Conservation (phyloP, 2,113 vertebrate genomes). For the Anarrhichthys ocellatus region DNA sequence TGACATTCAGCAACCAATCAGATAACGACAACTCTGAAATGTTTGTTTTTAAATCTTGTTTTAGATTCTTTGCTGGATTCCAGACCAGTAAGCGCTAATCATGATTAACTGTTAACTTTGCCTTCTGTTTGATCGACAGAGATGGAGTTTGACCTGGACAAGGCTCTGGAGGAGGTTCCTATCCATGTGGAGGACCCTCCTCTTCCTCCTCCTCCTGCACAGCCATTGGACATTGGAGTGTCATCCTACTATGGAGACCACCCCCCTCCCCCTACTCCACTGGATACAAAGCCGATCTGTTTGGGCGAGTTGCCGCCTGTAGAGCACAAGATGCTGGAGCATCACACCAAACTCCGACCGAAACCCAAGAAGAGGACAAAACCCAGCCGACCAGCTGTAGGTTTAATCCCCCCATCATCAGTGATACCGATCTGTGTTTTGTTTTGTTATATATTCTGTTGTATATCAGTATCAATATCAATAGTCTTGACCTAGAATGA, state of each 20-base stretch:
- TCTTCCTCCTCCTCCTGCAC: conserved; percentile 28
- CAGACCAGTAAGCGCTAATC: background rate
- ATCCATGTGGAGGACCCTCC: conserved; percentile 92
- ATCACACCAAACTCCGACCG: conserved; percentile 92
- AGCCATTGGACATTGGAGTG: conserved; percentile 18
- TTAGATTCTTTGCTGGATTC: background rate
- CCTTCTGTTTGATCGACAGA: conserved; percentile 77
- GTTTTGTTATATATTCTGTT: no score
- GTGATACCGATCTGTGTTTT: background rate
- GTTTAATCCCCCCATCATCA: conserved; percentile 27
- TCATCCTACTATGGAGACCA: conserved; percentile 32
- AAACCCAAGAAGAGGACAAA: conserved; percentile 90
- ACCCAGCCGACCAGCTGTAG: conserved; percentile 87
- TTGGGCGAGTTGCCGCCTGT: conserved; percentile 87
- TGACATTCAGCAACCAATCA: background rate
- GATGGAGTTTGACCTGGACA: conserved; percentile 97
- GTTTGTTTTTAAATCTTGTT: background rate
- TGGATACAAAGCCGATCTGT: conserved; percentile 76
- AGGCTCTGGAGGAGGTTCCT: conserved; percentile 94
- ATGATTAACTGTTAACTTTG: background rate
- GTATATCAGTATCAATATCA: no score
- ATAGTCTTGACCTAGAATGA: background rate
- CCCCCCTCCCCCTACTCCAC: conserved; percentile 51
- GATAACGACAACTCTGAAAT: no score
- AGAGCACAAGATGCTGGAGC: conserved; percentile 88